Percentiles rank a stretch among this genome's conserved stretches.
phyloP scores from a whole-genome alignment of 2,113 vertebrate genomes.

The Oryctolagus cuniculus region DNA sequence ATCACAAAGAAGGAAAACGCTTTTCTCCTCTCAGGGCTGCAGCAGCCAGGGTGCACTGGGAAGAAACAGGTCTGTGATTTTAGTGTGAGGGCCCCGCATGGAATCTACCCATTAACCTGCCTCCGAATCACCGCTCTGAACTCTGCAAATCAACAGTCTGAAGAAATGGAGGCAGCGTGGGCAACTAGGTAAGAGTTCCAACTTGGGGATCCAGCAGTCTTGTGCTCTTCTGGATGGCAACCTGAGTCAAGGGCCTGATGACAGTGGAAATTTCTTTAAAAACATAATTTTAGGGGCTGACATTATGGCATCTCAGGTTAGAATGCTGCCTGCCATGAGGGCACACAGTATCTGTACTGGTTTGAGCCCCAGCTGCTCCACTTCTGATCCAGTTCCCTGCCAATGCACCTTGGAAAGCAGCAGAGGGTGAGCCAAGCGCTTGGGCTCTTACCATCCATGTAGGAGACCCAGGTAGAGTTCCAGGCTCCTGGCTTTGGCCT shows the following conservation, averaged over 20 bases:
- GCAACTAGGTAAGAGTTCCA: not conserved
- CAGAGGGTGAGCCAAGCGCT: no score
- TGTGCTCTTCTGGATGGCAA: not conserved
- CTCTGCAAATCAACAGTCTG: not conserved
- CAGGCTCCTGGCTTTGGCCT: no score
- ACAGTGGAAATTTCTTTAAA: not conserved
- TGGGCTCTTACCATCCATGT: no score
- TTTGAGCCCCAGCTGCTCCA: no score
- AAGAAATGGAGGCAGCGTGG: not conserved
- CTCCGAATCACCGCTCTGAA: not conserved
- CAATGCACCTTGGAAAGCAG: no score
- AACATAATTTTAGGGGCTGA: no score
- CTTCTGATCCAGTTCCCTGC: no score
- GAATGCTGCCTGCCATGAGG: no score
- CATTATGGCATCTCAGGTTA: no score
- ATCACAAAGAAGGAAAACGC: not conserved
- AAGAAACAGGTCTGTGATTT: not conserved
- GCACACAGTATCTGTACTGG: no score
- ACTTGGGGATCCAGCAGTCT: not conserved
- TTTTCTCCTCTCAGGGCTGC: not conserved
- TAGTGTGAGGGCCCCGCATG: not conserved
- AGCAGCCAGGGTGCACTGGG: not conserved
- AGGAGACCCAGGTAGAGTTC: no score
- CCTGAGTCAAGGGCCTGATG: not conserved
- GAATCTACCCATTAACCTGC: not conserved